These are phyloP conservation scores for Meles meles DNA, from an alignment of 2,113 vertebrate species.

Conservation along the genomic window DNA sequence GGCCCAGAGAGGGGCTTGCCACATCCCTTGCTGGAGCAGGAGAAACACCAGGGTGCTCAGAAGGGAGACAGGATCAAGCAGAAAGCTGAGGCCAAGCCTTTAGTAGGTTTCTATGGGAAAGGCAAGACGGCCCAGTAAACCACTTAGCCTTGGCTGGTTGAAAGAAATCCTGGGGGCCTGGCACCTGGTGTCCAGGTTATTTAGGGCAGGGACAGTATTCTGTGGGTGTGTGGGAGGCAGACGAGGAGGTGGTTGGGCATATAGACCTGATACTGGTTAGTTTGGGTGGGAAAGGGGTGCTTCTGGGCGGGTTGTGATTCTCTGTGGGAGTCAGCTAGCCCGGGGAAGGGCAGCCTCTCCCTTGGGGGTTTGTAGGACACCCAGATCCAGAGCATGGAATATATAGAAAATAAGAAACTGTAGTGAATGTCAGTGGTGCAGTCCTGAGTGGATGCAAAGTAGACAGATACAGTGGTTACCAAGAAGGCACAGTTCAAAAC, in stretches of 20 bases:
- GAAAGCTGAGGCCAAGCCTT: background rate
- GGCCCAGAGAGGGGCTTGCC: too few relatives aligned
- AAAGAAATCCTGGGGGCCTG: fast-evolving
- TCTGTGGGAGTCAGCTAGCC: background rate
- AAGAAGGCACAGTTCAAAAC: background rate
- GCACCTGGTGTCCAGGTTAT: background rate
- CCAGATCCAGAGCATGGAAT: background rate
- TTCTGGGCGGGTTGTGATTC: background rate
- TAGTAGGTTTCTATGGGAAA: background rate
- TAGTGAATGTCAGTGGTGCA: background rate
- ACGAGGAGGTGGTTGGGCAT: background rate
- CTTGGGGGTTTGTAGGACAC: background rate
- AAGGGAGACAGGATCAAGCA: background rate
- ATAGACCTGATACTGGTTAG: background rate
- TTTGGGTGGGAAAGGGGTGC: background rate
- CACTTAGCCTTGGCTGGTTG: fast-evolving
- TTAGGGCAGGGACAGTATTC: background rate
- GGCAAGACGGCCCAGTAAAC: background rate
- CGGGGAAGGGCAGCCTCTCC: background rate
- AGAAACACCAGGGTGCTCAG: too few relatives aligned
- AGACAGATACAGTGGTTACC: background rate
- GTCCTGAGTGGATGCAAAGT: background rate
- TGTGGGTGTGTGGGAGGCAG: background rate
- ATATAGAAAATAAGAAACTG: background rate
- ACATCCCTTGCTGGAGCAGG: background rate